A percentile compares a stretch with the other conserved stretches of the same genome.
Conservation (phyloP, 2,888 invertebrate species). For the Andrena marginata region DNA sequence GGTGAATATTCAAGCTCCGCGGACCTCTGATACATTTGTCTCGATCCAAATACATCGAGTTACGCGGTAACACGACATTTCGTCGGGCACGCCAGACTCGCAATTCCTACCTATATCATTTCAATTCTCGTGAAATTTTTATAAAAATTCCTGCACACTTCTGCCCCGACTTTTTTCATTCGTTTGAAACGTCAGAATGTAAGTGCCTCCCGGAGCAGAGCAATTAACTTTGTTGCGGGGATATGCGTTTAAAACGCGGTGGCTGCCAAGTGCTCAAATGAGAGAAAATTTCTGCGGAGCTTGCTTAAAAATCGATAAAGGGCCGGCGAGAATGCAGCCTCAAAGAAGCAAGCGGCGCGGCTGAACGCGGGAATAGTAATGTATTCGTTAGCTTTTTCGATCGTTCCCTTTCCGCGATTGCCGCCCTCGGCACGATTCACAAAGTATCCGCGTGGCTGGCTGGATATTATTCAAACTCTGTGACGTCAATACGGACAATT, state of each 20-base stretch:
- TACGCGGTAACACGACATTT: not conserved
- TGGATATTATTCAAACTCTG: conserved; percentile 7
- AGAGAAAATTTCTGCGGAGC: not conserved
- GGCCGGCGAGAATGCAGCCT: not conserved
- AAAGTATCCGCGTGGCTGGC: not conserved
- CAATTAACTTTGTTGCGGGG: too few species aligned
- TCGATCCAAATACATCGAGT: conserved; percentile 2
- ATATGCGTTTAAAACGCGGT: too few species aligned
- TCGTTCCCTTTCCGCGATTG: not conserved
- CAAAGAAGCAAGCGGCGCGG: not conserved
- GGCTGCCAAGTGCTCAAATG: too few species aligned
- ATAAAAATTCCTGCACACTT: too few species aligned
- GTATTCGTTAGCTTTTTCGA: conserved; percentile 12
- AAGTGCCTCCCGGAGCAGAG: too few species aligned
- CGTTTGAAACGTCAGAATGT: too few species aligned
- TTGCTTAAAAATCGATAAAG: not conserved
- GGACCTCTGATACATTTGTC: conserved; percentile 47
- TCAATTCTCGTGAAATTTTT: too few species aligned
- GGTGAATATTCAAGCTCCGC: conserved; percentile 52
- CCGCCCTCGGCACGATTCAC: not conserved
- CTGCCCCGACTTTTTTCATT: too few species aligned
- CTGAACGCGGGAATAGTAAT: not conserved
- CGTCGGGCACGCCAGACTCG: not conserved
- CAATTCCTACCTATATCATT: too few species aligned
- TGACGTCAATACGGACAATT: conserved; percentile 2